Evolutionary conservation across 2,888 invertebrate genomes (phyloP).

Genomic region (Ecliptopera silaceata): DNA sequence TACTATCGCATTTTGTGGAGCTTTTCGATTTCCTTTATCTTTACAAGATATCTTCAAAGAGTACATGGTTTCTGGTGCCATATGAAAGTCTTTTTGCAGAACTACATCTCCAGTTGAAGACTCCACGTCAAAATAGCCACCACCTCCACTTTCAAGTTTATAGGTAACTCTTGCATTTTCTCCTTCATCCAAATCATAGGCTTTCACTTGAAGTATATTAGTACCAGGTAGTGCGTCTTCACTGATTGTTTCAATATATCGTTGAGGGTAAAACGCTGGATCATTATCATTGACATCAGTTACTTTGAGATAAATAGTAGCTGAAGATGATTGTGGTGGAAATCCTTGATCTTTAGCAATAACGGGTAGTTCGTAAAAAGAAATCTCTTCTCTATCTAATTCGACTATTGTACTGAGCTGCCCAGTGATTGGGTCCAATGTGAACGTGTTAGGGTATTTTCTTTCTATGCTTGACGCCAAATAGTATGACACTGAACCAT

Average conservation of each 20-base stretch:
- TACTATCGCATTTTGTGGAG: slow-evolving; percentile 89
- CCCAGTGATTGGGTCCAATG: slow-evolving; percentile 92
- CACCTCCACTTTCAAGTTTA: slow-evolving; percentile 90
- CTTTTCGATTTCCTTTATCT: slow-evolving; percentile 90
- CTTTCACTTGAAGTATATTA: slow-evolving; percentile 88
- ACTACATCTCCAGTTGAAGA: slow-evolving; percentile 89
- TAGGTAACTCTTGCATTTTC: slow-evolving; percentile 93
- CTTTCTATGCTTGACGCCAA: slow-evolving; percentile 90
- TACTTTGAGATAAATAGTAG: slow-evolving; percentile 91
- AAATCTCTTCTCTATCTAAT: slow-evolving; percentile 91
- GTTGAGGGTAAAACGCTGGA: slow-evolving; percentile 95
- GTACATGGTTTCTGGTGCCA: slow-evolving; percentile 86
- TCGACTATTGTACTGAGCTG: slow-evolving; percentile 89
- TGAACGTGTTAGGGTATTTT: slow-evolving; percentile 92
- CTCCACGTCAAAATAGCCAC: slow-evolving; percentile 91
- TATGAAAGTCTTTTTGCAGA: slow-evolving; percentile 85
- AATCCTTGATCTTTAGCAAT: slow-evolving; percentile 96
- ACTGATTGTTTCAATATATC: slow-evolving; percentile 90
- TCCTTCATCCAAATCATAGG: slow-evolving; percentile 94
- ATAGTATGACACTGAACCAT: slow-evolving; percentile 94
- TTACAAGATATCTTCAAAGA: slow-evolving; percentile 90
- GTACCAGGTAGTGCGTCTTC: slow-evolving; percentile 86
- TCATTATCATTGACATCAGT: slow-evolving; percentile 96
- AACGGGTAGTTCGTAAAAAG: slow-evolving; percentile 91
- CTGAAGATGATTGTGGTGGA: slow-evolving; percentile 94